Evolutionary conservation across 2,113 vertebrate genomes (phyloP).

Genomic region (Daboia siamensis): DNA sequence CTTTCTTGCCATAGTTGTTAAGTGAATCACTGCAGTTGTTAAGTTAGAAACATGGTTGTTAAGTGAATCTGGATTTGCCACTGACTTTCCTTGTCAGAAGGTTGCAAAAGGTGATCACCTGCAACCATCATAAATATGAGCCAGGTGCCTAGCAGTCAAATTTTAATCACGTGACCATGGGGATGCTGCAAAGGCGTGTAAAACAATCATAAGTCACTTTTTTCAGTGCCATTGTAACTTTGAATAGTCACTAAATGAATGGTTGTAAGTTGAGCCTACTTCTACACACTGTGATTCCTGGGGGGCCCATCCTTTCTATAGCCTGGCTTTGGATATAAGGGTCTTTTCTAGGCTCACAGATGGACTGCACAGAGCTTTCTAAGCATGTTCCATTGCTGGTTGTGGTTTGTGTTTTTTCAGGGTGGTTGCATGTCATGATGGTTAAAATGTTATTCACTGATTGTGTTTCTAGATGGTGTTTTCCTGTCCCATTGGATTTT

Average conservation of each 20-base stretch:
- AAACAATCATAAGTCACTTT: not conserved
- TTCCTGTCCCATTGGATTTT: not conserved
- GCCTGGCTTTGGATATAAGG: not conserved
- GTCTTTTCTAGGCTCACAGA: not conserved
- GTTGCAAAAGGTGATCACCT: not conserved
- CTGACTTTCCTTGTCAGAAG: not conserved
- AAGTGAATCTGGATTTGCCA: not conserved
- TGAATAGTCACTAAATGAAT: not conserved
- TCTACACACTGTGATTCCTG: not conserved
- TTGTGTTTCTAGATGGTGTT: not conserved
- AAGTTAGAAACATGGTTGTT: not conserved
- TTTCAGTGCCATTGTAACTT: not conserved
- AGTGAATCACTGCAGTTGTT: not conserved
- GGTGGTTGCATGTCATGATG: not conserved
- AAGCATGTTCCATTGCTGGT: not conserved
- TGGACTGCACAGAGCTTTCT: not conserved
- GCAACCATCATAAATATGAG: not conserved
- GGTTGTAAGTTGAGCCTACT: not conserved
- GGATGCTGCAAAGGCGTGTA: not conserved
- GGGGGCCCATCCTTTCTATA: not conserved
- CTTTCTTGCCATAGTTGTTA: not conserved
- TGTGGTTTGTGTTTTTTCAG: not conserved
- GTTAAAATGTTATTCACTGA: not conserved
- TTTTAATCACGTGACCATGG: not conserved
- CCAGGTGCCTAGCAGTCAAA: not conserved